These are phyloP conservation scores for Rhyzopertha dominica DNA, from an alignment of 1,140 invertebrate genomes.

Conservation along the genomic window DNA sequence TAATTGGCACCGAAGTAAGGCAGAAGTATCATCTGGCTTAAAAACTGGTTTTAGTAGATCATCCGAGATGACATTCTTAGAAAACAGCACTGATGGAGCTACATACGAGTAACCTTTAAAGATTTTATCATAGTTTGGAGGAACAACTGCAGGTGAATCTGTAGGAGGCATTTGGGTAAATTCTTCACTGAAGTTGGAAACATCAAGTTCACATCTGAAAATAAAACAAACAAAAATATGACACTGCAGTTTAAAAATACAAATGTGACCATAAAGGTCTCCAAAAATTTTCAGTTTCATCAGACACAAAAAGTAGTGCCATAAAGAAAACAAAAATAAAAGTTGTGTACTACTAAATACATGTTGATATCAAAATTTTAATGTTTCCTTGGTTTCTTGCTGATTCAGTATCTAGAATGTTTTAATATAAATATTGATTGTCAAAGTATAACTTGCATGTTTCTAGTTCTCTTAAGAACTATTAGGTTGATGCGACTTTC, in stretches of 20 bases:
- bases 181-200: slow-evolving; percentile 94
- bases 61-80: slow-evolving; percentile 76
- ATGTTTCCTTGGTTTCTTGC: no score
- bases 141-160: slow-evolving; percentile 85
- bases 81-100: slow-evolving; percentile 85
- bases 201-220: slow-evolving; percentile 73
- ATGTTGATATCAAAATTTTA: no score
- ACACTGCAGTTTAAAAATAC: slow-evolving; percentile 6
- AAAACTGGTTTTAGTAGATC: slow-evolving; percentile 28
- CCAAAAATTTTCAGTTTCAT: no score
- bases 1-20: slow-evolving; percentile 36
- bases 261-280: neutral
- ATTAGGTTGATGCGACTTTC: no score
- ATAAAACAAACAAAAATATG: slow-evolving; percentile 13
- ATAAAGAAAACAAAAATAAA: no score
- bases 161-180: slow-evolving; percentile 87
- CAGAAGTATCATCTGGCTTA: slow-evolving; percentile 44
- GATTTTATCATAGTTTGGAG: slow-evolving; percentile 78
- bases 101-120: slow-evolving; percentile 94
- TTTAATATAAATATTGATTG: no score
- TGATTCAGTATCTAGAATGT: no score
- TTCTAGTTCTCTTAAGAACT: no score
- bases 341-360: no score
- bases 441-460: no score
- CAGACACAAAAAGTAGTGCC: no score